These are phyloP conservation scores for Drosophila demipolita DNA, from an alignment of 2,888 invertebrate species.

Conservation along the genomic window DNA sequence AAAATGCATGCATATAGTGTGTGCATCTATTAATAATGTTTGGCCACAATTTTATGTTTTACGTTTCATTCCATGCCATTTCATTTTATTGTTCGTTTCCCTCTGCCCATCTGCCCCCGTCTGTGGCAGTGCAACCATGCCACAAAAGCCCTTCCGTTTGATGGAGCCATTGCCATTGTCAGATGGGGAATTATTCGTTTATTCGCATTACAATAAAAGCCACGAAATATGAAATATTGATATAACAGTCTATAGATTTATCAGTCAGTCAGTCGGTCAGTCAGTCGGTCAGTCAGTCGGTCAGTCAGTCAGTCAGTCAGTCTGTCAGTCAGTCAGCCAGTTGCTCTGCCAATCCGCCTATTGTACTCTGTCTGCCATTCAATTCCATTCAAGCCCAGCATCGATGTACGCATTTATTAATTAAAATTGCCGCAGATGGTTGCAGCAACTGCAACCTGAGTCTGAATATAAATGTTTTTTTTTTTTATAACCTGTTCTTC, in stretches of 20 bases:
- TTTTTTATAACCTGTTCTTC: neutral
- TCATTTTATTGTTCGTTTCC: conserved; percentile 61
- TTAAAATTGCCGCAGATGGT: conserved; percentile 61
- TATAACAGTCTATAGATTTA: conserved; percentile 12
- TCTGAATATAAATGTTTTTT: too few relatives aligned
- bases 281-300: neutral
- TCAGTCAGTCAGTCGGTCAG: neutral
- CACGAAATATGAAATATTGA: conserved; percentile 75
- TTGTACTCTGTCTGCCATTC: conserved; percentile 19
- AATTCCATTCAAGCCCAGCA: conserved; percentile 9
- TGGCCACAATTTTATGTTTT: conserved; percentile 67
- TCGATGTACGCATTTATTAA: conserved; percentile 59
- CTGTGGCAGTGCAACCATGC: neutral
- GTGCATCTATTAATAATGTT: conserved; percentile 68
- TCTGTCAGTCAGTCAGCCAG: neutral
- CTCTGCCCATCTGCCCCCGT: neutral
- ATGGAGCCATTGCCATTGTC: conserved; percentile 48
- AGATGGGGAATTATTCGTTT: conserved; percentile 38
- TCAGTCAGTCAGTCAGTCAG: neutral
- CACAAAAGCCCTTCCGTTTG: neutral
- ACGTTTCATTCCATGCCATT: conserved; percentile 74
- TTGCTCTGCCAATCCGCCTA: conserved; percentile 5
- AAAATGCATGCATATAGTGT: neutral
- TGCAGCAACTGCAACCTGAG: conserved; percentile 24
- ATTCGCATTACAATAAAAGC: conserved; percentile 48